Evolutionary conservation across 2,797 vertebrate genomes (phyloP), one percentile per base, ranked within the genome.

Genomic region (Miichthys miiuy): DNA sequence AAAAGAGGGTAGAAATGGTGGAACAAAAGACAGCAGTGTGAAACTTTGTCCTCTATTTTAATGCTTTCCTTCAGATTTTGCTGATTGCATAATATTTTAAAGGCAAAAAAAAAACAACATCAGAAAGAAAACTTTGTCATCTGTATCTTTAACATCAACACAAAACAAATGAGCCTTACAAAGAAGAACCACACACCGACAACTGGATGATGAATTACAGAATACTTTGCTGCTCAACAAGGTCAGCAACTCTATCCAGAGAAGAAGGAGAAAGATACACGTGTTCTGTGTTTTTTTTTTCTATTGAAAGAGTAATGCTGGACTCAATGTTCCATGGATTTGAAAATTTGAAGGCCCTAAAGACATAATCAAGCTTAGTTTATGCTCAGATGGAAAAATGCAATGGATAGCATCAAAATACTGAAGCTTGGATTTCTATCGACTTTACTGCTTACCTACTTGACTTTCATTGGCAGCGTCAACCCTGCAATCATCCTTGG

Each of bases 181-280:
- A 2, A 85, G 38, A 48, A 73, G 41, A 79, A 51, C 50, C 23
- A 38, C 55, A 52, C 67, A 72, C 79, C 30, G 34, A 77, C 83
- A 87, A 82, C 82, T 75, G 30, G 72, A 88, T 76, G 78, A 85
- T 77, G 64, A 81, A 83, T 70, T 52, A 30, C 23, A 61, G 27
- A 42, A 38, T 25, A 55, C 46, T 60, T 52, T 74, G 25, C 70
- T 65, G 51, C 41, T 68, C 57, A 67, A 18, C 50, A 67, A 71
- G 21, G 46, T 60, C 63, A 54, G n/a, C 34, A 55, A 21, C 47
- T 73, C 44, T 77, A 16, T 10, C 55, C 3, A 5, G 69, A 70
- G 47, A 55, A 62, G 44, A 50, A 51, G 25, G 16, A 38, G 47
- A 34, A 34, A 38, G 34, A 38, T 9, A 9, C 7, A 25, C 6